Base-by-base conservation (phyloP, 1,140 invertebrate genomes). In the Acyrthosiphon pisum region DNA sequence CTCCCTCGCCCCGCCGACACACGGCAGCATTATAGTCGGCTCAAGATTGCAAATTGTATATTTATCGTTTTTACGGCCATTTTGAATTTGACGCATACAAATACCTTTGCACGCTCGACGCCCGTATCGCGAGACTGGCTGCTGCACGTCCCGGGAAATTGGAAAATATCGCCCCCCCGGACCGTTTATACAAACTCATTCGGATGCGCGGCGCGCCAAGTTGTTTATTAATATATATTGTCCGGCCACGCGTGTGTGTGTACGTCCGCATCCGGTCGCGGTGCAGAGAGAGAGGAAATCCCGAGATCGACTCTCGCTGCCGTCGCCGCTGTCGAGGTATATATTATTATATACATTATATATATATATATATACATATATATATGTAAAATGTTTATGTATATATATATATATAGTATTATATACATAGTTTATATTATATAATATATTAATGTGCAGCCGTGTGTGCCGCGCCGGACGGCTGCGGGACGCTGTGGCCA, bases 201-300 rank as follows among this genome's bases (percentile, higher is more conserved):
- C 68, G 48, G 91, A 93, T 93, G 68, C 81, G 81, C 81, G 48
- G 35, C 91, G 91, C 37, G 91, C 76, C 91, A 50, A 86, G 48
- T 93, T 93, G 68, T 93, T 93, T 93, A 93, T 84, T 93, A 93
- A 93, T 93, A 93, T 53, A 93, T 81, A 92, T 92, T 50, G 68
- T 92, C 46, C 46, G 46, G 44, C 37, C 30, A 6, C 14, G 1
- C 2, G 30, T 1, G 41, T 41, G 41, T 41, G 30, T 41, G 46
- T 37, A 37, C 48, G 30, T 23, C n/a, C 88, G 46, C 48, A 18
- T 35, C n/a, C 35, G 9, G 53, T 41, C 2, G 35, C 56, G 46
- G 6, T 11, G 86, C 83, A 8, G 41, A 2, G 41, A 14, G 23
- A 88, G 87, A 22, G 50, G n/a, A 50, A 88, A 53, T 88, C 87